These are phyloP conservation scores for Netelia virgata DNA, from an alignment of 2,888 invertebrate genomes.

Conservation along the genomic window DNA sequence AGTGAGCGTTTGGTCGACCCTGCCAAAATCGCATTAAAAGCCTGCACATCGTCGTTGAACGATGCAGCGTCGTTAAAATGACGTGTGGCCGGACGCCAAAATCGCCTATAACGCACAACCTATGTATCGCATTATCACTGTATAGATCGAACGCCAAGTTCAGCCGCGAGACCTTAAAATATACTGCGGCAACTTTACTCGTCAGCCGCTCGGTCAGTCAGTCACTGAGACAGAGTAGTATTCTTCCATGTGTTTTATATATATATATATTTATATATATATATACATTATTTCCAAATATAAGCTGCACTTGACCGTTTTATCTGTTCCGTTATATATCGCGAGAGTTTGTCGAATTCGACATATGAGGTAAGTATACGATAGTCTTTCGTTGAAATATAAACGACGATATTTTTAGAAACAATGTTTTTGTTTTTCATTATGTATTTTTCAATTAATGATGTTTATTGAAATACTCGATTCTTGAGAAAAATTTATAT, in stretches of 20 bases:
- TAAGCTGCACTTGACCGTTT: constrained; percentile 53
- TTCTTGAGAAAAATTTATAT: too few relatives aligned
- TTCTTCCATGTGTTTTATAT: constrained; percentile 29
- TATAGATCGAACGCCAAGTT: constrained; percentile 57
- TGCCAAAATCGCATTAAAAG: constrained; percentile 83
- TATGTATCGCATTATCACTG: not conserved
- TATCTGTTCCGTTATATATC: constrained; percentile 26
- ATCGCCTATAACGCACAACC: constrained; percentile 46
- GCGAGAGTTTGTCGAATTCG: constrained; percentile 22
- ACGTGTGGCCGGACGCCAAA: constrained; percentile 79
- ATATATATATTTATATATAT: constrained; percentile 39
- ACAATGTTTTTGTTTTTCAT: not conserved
- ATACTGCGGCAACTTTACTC: constrained; percentile 50
- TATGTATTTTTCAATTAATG: not conserved
- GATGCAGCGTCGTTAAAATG: constrained; percentile 80
- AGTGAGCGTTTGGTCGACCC: constrained; percentile 52
- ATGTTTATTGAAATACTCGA: too few relatives aligned
- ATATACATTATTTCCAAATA: constrained; percentile 29
- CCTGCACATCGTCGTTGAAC: constrained; percentile 69
- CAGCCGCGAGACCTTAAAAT: constrained; percentile 62
- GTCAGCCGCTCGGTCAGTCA: constrained; percentile 39
- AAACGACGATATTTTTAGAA: not conserved
- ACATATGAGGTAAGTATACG: not conserved
- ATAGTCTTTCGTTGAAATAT: not conserved
- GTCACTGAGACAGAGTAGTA: constrained; percentile 38